Evolutionary conservation across 2,888 invertebrate genomes (phyloP).

Genomic region (Agrochola macilenta): DNA sequence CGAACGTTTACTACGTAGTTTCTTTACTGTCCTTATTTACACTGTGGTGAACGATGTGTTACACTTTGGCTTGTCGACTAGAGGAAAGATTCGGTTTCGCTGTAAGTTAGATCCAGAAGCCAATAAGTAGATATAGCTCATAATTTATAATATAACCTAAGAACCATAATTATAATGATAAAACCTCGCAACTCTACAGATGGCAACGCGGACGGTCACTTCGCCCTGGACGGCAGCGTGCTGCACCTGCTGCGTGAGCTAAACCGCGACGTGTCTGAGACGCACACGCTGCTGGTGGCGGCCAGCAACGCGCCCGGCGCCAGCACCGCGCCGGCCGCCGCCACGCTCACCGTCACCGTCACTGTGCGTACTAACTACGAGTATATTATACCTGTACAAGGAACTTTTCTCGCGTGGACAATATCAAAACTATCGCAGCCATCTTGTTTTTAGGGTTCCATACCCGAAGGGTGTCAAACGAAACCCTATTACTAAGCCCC

Average conservation of each 20-base stretch:
- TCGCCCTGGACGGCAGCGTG: conserved; percentile 75
- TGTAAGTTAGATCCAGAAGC: background rate
- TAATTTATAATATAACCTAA: background rate
- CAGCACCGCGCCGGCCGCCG: conserved; percentile 69
- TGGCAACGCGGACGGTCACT: conserved; percentile 79
- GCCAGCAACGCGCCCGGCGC: conserved; percentile 84
- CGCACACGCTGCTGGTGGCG: conserved; percentile 85
- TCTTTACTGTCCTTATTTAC: too few species aligned
- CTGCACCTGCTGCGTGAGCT: conserved; percentile 81
- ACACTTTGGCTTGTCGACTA: background rate
- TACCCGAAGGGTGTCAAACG: too few species aligned
- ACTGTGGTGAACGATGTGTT: background rate
- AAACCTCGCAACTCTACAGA: conserved; percentile 65
- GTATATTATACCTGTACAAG: background rate
- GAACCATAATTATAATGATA: background rate
- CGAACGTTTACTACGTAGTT: too few species aligned
- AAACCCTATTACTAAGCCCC: too few species aligned
- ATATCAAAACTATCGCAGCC: too few species aligned
- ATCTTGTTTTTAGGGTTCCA: too few species aligned
- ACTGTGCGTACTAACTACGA: conserved; percentile 75
- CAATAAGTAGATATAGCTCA: background rate
- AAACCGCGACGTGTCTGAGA: conserved; percentile 81
- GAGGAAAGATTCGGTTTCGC: too few species aligned
- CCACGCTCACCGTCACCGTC: conserved; percentile 84
- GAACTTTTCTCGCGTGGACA: too few species aligned